phyloP scores from a whole-genome alignment of 2,888 invertebrate species.

The Drosophila subquinaria region DNA sequence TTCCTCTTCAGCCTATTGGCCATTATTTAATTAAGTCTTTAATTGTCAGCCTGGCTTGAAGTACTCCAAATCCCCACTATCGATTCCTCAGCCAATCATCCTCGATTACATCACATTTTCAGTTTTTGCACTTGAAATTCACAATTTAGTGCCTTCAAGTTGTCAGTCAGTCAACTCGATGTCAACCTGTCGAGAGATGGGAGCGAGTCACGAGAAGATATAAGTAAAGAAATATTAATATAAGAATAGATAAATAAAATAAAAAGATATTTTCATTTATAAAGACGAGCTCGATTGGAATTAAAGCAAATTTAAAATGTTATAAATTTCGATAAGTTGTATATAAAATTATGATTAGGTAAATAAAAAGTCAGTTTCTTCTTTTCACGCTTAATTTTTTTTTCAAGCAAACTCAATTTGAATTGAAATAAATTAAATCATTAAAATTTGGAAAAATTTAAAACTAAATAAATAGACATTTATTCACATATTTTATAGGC shows the following conservation, averaged over 20 bases:
- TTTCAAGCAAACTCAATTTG: neutral
- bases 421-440: neutral
- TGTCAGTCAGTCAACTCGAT: slow-evolving; percentile 28
- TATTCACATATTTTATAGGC: too few species aligned
- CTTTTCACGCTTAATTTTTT: too few species aligned
- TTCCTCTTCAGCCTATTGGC: slow-evolving; percentile 72
- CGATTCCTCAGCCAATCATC: slow-evolving; percentile 35
- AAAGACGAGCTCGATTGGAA: neutral
- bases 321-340: too few species aligned
- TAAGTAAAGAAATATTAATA: too few species aligned
- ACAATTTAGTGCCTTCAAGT: slow-evolving; percentile 24
- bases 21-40: slow-evolving; percentile 67
- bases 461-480: too few species aligned
- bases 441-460: too few species aligned
- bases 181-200: slow-evolving; percentile 27
- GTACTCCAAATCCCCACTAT: neutral
- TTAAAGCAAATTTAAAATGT: neutral
- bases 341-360: too few species aligned
- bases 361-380: too few species aligned
- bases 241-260: too few species aligned
- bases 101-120: slow-evolving; percentile 50
- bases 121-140: slow-evolving; percentile 52
- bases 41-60: slow-evolving; percentile 49
- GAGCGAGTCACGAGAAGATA: neutral
- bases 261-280: too few species aligned